A percentile compares a stretch with the other conserved stretches of the same genome.
These are phyloP conservation scores for Enteromius fasciolatus DNA, from an alignment of 2,797 vertebrate species.

Conservation along the genomic window DNA sequence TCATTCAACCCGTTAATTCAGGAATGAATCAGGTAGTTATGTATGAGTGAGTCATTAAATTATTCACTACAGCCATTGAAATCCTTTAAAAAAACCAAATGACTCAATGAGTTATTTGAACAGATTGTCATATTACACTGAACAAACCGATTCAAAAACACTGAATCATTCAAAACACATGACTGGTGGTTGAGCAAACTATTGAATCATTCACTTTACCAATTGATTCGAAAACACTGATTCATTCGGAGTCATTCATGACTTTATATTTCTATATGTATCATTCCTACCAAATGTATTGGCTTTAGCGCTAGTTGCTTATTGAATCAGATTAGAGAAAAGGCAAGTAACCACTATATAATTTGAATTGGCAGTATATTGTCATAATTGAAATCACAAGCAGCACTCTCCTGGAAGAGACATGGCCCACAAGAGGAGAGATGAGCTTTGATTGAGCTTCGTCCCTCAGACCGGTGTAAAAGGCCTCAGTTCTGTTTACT, in stretches of 20 bases:
- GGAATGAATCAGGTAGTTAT: background rate
- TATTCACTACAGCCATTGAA: too few species aligned
- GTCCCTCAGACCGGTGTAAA: slow-evolving; percentile 41
- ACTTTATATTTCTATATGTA: background rate
- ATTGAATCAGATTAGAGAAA: background rate
- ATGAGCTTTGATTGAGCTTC: slow-evolving; percentile 47
- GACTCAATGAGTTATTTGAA: background rate
- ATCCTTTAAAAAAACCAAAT: background rate
- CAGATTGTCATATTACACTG: background rate
- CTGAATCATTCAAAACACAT: background rate
- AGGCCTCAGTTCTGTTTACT: slow-evolving; percentile 61
- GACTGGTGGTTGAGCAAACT: background rate
- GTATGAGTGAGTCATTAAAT: background rate
- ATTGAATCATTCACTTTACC: background rate
- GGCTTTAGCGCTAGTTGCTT: background rate
- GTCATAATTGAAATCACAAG: background rate
- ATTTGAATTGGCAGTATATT: slow-evolving; percentile 6
- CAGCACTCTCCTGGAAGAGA: background rate
- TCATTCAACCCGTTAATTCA: background rate
- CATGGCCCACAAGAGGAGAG: background rate
- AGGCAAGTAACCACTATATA: background rate
- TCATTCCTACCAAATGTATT: background rate
- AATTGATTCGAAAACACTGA: background rate
- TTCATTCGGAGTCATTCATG: background rate
- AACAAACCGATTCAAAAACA: background rate